These are phyloP conservation scores for Biston betularia DNA, from an alignment of 2,888 invertebrate species.

Conservation along the genomic window DNA sequence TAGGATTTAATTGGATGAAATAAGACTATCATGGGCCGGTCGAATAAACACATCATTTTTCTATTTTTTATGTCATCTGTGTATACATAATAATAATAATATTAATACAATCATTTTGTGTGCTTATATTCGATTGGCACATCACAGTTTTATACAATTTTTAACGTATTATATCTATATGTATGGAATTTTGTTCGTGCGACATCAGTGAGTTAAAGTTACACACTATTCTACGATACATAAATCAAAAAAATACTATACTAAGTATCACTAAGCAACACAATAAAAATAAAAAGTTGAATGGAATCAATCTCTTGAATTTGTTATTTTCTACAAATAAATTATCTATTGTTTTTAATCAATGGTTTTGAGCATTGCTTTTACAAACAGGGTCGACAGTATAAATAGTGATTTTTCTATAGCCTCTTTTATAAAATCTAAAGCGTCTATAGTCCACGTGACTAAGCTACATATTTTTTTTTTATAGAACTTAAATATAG, in stretches of 20 bases:
- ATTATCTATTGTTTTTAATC: neutral
- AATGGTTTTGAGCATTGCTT: neutral
- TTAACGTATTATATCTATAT: neutral
- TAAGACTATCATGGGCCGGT: neutral
- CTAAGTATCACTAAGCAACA: neutral
- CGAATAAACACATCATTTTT: slow-evolving; percentile 9
- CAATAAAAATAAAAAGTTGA: neutral
- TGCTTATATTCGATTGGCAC: slow-evolving; percentile 6
- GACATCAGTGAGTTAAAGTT: neutral
- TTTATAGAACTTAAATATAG: neutral
- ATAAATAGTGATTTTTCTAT: neutral
- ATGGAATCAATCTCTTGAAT: neutral
- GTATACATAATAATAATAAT: no score
- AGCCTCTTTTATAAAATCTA: slow-evolving; percentile 3
- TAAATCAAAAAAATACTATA: slow-evolving; percentile 3
- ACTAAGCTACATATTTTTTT: no score
- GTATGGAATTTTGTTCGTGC: neutral
- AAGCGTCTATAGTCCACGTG: no score
- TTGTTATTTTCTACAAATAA: neutral
- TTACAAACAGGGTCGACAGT: neutral
- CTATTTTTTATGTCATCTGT: neutral
- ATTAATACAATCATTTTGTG: neutral
- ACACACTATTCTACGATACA: neutral
- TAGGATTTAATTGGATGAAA: neutral
- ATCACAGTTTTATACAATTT: slow-evolving; percentile 1